Conservation (phyloP, 2,113 vertebrate species). For the Chauna torquata region DNA sequence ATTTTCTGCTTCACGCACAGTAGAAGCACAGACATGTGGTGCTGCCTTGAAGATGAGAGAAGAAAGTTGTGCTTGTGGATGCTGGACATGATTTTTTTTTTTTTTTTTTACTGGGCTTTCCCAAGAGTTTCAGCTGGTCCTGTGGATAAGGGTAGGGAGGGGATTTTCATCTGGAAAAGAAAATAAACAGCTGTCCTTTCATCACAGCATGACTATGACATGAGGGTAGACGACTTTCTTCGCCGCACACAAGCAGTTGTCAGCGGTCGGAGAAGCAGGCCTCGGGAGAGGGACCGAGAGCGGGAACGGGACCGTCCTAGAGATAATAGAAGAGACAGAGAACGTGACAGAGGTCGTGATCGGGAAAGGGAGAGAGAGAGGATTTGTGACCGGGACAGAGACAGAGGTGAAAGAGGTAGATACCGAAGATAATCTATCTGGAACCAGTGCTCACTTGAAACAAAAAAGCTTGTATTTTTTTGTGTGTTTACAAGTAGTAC, state of each 20-base stretch:
- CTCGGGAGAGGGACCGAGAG: conserved; percentile 90
- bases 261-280: conserved; percentile 89
- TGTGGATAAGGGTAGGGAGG: background rate
- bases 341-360: conserved; percentile 87
- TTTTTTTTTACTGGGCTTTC: background rate
- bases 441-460: conserved; percentile 68
- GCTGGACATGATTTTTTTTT: background rate
- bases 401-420: conserved; percentile 88
- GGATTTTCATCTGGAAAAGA: background rate
- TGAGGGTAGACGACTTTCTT: conserved; percentile 98
- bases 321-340: conserved; percentile 85
- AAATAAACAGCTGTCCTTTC: conserved; percentile 6
- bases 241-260: conserved; percentile 95
- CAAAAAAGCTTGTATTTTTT: conserved; percentile 78
- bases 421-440: conserved; percentile 87
- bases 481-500: conserved; percentile 85
- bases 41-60: background rate
- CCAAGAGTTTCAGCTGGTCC: background rate
- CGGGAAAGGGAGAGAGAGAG: conserved; percentile 86
- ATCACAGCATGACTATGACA: conserved; percentile 95
- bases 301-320: conserved; percentile 87
- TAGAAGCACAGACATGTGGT: background rate
- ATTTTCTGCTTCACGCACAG: background rate
- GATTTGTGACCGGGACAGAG: conserved; percentile 87
- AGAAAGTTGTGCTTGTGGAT: background rate